A percentile compares a stretch with the other conserved stretches of the same genome.
These are phyloP conservation scores for Saturnia japonica DNA, from an alignment of 2,888 invertebrate species.

Conservation along the genomic window DNA sequence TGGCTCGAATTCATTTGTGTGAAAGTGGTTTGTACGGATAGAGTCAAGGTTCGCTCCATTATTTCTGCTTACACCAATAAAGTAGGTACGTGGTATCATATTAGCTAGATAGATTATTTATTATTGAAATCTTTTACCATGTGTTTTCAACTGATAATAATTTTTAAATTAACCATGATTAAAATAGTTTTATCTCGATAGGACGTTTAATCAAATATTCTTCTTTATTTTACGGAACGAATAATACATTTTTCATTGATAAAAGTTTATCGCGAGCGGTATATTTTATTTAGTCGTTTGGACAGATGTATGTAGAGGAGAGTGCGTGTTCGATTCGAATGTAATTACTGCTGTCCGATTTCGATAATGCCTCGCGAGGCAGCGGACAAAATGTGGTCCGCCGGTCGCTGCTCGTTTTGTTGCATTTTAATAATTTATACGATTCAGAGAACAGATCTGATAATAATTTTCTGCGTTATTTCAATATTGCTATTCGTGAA, in stretches of 20 bases:
- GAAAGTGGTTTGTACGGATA: no score
- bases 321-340: conserved; percentile 71
- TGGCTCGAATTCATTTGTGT: no score
- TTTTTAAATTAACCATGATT: neutral
- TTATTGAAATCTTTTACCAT: no score
- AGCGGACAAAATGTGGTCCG: conserved; percentile 71
- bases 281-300: conserved; percentile 67
- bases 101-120: no score
- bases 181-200: neutral
- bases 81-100: no score
- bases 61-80: no score
- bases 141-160: no score
- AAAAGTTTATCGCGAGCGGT: conserved; percentile 62
- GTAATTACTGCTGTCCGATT: conserved; percentile 80
- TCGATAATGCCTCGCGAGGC: conserved; percentile 76
- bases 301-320: conserved; percentile 65
- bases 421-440: conserved; percentile 77
- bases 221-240: conserved; percentile 45
- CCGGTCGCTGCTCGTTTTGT: conserved; percentile 68
- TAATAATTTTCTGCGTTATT: conserved; percentile 68
- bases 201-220: conserved; percentile 29
- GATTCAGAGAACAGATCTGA: conserved; percentile 63
- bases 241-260: conserved; percentile 63
- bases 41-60: no score
- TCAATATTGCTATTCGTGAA: conserved; percentile 38